Conservation (phyloP, 2,888 invertebrate genomes). For the Stenurella melanura region DNA sequence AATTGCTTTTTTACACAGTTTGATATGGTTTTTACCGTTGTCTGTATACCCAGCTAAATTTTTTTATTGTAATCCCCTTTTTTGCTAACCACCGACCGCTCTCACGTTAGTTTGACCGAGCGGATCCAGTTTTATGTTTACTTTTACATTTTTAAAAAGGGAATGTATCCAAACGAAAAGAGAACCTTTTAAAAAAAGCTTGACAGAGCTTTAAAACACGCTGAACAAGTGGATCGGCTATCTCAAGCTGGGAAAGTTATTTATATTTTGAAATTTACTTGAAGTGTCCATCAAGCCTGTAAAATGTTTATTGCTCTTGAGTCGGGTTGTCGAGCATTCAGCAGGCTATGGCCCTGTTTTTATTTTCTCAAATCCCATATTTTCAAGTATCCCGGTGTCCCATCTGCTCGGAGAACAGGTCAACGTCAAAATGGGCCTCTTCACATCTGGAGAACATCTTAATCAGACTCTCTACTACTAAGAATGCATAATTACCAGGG, state of each 20-base stretch:
- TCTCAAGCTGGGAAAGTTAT: conserved; percentile 13
- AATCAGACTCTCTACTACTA: conserved; percentile 5
- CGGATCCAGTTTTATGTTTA: too few relatives aligned
- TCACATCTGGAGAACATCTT: conserved; percentile 42
- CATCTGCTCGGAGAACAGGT: conserved; percentile 39
- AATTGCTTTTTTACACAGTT: too few relatives aligned
- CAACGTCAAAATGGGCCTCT: conserved; percentile 38
- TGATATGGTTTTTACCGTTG: too few relatives aligned
- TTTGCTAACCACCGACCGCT: too few relatives aligned
- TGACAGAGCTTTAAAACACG: background rate
- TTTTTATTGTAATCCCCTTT: too few relatives aligned
- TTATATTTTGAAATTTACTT: conserved; percentile 29
- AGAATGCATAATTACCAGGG: conserved; percentile 24
- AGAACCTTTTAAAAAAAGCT: background rate
- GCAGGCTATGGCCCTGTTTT: conserved; percentile 18
- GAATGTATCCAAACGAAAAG: background rate
- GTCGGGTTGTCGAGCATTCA: conserved; percentile 14
- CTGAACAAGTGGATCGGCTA: conserved; percentile 10
- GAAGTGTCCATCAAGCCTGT: conserved; percentile 43
- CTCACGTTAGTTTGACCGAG: too few relatives aligned
- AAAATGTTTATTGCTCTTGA: conserved; percentile 37
- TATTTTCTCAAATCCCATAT: conserved; percentile 16
- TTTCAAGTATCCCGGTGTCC: conserved; percentile 18
- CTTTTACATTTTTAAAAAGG: background rate
- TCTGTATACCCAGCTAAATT: too few relatives aligned